A percentile compares a stretch with the other conserved stretches of the same genome.
Conservation (phyloP, 1,140 invertebrate genomes). For the Cylas formicarius region DNA sequence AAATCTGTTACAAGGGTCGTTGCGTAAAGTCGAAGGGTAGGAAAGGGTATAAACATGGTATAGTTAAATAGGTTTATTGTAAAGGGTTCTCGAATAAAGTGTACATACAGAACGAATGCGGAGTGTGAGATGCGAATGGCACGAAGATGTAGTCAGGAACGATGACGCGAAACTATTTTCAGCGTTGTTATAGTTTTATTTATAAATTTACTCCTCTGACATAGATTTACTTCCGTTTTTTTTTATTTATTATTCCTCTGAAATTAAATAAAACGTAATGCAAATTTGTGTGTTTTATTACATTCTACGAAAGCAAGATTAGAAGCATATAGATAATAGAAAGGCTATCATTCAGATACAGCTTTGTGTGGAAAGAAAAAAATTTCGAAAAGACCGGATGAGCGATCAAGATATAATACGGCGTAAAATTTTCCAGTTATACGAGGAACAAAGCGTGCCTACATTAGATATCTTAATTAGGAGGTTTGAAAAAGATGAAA, state of each 20-base stretch:
- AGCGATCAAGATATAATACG: too few relatives aligned
- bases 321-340: too few relatives aligned
- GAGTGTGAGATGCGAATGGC: conserved; percentile 4
- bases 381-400: too few relatives aligned
- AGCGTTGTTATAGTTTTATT: conserved; percentile 1
- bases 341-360: too few relatives aligned
- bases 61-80: conserved; percentile 2
- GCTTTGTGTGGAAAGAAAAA: too few relatives aligned
- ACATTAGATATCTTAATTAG: too few relatives aligned
- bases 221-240: conserved; percentile 1
- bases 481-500: too few relatives aligned
- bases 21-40: conserved; percentile 64
- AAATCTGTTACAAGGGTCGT: conserved; percentile 76
- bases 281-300: background rate
- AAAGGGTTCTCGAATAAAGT: conserved; percentile 11
- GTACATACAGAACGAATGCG: conserved; percentile 10
- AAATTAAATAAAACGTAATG: conserved; percentile 2
- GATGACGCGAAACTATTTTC: background rate
- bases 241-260: background rate
- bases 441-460: too few relatives aligned
- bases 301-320: background rate
- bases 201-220: background rate
- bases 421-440: too few relatives aligned
- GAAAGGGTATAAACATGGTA: conserved; percentile 9
- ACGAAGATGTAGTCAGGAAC: conserved; percentile 5